Evolutionary conservation across 2,888 invertebrate genomes (phyloP).

Genomic region (Sarcophaga variegata): DNA sequence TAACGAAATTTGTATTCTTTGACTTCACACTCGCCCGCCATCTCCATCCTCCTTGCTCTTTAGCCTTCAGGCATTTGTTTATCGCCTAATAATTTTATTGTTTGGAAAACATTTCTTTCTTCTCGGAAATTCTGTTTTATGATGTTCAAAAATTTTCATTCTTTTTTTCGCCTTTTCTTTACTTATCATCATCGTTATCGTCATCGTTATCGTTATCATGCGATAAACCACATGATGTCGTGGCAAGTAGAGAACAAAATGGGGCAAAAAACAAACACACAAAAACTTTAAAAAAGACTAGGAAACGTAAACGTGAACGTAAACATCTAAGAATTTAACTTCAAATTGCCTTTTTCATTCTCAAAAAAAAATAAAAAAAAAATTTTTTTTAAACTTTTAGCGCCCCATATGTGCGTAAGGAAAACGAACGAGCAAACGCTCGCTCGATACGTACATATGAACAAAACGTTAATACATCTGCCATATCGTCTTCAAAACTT

Average conservation of each 20-base stretch:
- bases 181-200: conserved; percentile 12
- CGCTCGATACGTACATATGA: no score
- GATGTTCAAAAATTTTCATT: no score
- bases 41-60: neutral
- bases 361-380: no score
- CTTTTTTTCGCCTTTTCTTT: no score
- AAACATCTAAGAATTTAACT: conserved; percentile 13
- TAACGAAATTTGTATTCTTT: no score
- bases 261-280: no score
- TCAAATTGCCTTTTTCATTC: conserved; percentile 46
- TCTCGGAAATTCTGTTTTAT: neutral
- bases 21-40: no score
- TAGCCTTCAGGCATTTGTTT: neutral
- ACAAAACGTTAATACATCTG: neutral
- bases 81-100: neutral
- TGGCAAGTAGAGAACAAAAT: no score
- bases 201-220: conserved; percentile 46
- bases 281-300: no score
- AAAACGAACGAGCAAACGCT: no score
- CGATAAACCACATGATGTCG: conserved; percentile 48
- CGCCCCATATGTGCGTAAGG: no score
- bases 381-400: neutral
- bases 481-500: conserved; percentile 35
- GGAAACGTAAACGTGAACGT: neutral
- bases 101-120: neutral